These are phyloP conservation scores for Galleria mellonella DNA, from an alignment of 1,140 invertebrate species.

Conservation along the genomic window DNA sequence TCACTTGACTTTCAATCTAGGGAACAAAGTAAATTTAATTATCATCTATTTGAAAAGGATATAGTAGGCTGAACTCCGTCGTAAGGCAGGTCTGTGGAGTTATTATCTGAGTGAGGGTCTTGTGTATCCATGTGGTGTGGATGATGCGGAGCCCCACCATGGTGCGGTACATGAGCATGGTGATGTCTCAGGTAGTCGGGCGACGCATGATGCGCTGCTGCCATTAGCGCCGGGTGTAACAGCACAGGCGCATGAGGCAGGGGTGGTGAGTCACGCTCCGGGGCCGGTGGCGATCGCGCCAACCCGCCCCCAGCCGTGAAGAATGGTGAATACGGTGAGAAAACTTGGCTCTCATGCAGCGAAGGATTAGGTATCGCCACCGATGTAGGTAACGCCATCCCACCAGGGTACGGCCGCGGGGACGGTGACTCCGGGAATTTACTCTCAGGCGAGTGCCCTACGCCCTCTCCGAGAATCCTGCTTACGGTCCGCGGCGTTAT, in stretches of 20 bases:
- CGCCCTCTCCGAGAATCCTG: conserved; percentile 87
- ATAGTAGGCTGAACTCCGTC: conserved; percentile 94
- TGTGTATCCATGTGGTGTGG: conserved; percentile 83
- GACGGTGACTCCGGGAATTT: conserved; percentile 79
- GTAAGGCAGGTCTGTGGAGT: conserved; percentile 89
- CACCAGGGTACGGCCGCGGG: conserved; percentile 85
- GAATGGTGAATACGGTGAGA: conserved; percentile 92
- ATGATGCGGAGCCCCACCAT: conserved; percentile 64
- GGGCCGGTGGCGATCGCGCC: conserved; percentile 77
- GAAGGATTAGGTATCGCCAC: conserved; percentile 97
- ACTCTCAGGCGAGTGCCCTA: conserved; percentile 77
- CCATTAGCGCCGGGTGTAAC: conserved; percentile 85
- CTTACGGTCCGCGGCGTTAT: conserved; percentile 94
- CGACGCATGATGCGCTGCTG: conserved; percentile 84
- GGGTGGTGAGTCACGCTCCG: conserved; percentile 85
- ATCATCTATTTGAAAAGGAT: conserved; percentile 85
- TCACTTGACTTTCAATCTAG: conserved; percentile 4
- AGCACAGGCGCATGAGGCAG: conserved; percentile 86
- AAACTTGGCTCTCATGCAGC: conserved; percentile 95
- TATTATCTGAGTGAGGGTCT: conserved; percentile 90
- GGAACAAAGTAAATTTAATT: conserved; percentile 9
- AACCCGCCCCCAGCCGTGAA: conserved; percentile 78
- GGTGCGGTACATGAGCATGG: conserved; percentile 65
- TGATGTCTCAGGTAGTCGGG: conserved; percentile 80
- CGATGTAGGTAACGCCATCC: conserved; percentile 91